Conservation (phyloP, 1,140 invertebrate species). For the Drosophila hydei region DNA sequence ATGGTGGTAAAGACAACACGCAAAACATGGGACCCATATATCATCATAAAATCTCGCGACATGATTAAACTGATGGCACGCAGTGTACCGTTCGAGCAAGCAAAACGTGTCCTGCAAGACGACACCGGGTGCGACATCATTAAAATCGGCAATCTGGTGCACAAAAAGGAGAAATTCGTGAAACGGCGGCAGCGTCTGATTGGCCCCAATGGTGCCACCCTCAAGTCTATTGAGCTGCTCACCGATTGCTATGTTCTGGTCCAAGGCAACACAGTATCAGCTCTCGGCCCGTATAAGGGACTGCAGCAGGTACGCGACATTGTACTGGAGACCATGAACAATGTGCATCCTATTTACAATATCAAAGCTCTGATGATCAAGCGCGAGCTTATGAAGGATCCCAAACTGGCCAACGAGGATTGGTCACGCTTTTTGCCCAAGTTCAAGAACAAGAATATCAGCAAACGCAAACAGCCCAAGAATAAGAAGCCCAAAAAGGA, state of each 20-base stretch:
- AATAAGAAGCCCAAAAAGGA: constrained; percentile 93
- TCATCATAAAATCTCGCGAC: constrained; percentile 98
- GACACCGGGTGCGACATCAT: constrained; percentile 98
- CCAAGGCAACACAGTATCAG: constrained; percentile 98
- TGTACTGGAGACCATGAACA: constrained; percentile 99
- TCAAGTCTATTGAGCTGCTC: constrained; percentile 99
- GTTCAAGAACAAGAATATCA: constrained; percentile 96
- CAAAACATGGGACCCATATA: constrained; percentile 99
- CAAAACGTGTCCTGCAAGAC: constrained; percentile 93
- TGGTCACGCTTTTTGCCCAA: constrained; percentile 99
- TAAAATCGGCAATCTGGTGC: constrained; percentile 95
- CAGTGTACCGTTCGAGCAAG: constrained; percentile 99
- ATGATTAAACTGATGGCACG: constrained; percentile 97
- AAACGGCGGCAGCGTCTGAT: constrained; percentile 97
- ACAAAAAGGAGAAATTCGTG: constrained; percentile 97
- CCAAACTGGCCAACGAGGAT: constrained; percentile 95
- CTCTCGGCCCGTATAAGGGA: constrained; percentile 97
- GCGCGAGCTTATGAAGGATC: constrained; percentile 96
- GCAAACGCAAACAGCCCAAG: constrained; percentile 93
- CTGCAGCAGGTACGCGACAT: constrained; percentile 96
- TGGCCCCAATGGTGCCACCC: constrained; percentile 97
- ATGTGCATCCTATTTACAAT: constrained; percentile 99
- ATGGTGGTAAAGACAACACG: constrained; percentile 98
- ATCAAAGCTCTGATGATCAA: constrained; percentile 99
- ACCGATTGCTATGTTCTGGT: constrained; percentile 99